Evolutionary conservation across 2,888 invertebrate species (phyloP).

Genomic region (Netelia inedita): DNA sequence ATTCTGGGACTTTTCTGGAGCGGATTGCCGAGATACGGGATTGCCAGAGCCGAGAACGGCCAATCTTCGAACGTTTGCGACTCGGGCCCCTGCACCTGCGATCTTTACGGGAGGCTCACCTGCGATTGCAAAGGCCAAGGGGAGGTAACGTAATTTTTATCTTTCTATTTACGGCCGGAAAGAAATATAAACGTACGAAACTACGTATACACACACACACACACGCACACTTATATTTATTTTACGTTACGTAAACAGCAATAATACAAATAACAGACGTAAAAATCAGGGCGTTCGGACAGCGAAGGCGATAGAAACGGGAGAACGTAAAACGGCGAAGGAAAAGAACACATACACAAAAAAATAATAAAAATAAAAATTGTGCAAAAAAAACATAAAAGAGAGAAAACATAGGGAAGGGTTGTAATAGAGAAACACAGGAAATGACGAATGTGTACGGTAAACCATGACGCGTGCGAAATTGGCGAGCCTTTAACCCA

Average conservation of each 20-base stretch:
- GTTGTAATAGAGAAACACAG: not conserved
- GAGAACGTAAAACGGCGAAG: slow-evolving; percentile 5
- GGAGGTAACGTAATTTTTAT: slow-evolving; percentile 83
- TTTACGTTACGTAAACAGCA: slow-evolving; percentile 1
- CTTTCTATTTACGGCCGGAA: slow-evolving; percentile 33
- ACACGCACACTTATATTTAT: no score
- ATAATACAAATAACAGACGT: slow-evolving; percentile 8
- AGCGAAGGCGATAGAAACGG: slow-evolving; percentile 19
- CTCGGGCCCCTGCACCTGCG: slow-evolving; percentile 87
- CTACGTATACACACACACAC: slow-evolving; percentile 5
- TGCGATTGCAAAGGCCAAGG: slow-evolving; percentile 87
- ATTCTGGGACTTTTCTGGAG: slow-evolving; percentile 82
- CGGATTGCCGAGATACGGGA: slow-evolving; percentile 74
- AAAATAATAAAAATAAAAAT: slow-evolving; percentile 28
- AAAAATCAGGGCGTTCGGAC: not conserved
- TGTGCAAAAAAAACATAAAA: slow-evolving; percentile 15
- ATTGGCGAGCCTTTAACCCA: slow-evolving; percentile 66
- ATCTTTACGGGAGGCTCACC: slow-evolving; percentile 87
- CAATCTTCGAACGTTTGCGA: slow-evolving; percentile 84
- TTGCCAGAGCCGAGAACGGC: slow-evolving; percentile 65
- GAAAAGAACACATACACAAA: not conserved
- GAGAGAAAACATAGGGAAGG: slow-evolving; percentile 6
- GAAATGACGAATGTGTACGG: slow-evolving; percentile 50
- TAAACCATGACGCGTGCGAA: slow-evolving; percentile 59
- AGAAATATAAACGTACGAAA: slow-evolving; percentile 2